These are phyloP conservation scores for Drosophila azteca DNA, from an alignment of 1,140 invertebrate genomes.

Conservation along the genomic window DNA sequence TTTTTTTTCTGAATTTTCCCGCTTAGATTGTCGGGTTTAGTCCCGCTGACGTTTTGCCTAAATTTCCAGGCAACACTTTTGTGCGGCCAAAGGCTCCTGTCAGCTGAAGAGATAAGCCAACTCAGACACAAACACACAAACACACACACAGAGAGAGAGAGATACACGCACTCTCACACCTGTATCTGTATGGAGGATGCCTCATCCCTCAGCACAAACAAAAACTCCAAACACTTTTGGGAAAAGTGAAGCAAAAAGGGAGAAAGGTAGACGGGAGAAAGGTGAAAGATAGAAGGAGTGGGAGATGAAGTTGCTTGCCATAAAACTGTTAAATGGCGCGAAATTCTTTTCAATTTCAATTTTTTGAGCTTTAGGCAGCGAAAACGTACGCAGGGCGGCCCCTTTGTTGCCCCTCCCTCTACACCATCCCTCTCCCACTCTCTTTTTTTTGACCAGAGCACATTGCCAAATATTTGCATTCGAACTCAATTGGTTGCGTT, in stretches of 20 bases:
- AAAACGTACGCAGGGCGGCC: neutral
- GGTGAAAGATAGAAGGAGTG: too few species aligned
- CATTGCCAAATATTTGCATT: conserved; percentile 74
- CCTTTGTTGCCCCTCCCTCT: neutral
- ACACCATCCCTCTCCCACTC: neutral
- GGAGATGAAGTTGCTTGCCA: conserved; percentile 1
- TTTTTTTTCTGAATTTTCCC: too few species aligned
- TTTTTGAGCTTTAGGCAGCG: conserved; percentile 30
- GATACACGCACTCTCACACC: too few species aligned
- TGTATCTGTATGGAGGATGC: too few species aligned
- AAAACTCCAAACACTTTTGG: conserved; percentile 1
- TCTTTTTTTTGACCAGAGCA: conserved; percentile 37
- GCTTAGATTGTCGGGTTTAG: too few species aligned
- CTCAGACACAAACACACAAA: too few species aligned
- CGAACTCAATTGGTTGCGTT: conserved; percentile 78
- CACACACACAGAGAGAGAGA: too few species aligned
- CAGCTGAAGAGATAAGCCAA: too few species aligned
- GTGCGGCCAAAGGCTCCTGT: too few species aligned
- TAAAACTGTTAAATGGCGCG: conserved; percentile 71
- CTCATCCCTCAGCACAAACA: neutral
- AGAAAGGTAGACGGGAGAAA: neutral
- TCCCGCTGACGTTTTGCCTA: too few species aligned
- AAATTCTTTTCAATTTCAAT: conserved; percentile 79
- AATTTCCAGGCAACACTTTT: too few species aligned
- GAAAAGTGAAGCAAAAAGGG: too few species aligned